phyloP scores from a whole-genome alignment of 2,888 invertebrate genomes.

The Andrena haemorrhoa region DNA sequence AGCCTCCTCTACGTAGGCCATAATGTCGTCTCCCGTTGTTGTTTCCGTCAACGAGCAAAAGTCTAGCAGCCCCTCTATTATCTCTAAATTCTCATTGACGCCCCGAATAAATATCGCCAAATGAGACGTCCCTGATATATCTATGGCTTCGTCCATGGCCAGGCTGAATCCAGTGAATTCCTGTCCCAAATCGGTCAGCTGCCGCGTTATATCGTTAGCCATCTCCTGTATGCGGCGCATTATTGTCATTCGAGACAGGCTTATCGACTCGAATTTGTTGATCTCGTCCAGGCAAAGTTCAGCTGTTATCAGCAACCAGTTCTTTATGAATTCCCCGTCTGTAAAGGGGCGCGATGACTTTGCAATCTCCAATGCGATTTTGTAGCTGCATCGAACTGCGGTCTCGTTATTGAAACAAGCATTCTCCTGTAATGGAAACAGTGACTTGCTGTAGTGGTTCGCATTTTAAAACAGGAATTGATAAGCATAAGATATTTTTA shows the following conservation, averaged over 20 bases:
- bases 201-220: slow-evolving; percentile 6
- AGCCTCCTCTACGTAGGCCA: slow-evolving; percentile 12
- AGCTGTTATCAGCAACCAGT: too few species aligned
- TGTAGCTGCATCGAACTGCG: slow-evolving; percentile 3
- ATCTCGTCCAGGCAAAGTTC: too few species aligned
- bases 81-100: neutral
- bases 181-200: neutral
- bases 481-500: too few species aligned
- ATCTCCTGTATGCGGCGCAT: slow-evolving; percentile 2
- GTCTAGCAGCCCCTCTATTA: slow-evolving; percentile 12
- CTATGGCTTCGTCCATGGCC: neutral
- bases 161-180: slow-evolving; percentile 3
- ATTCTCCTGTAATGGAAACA: too few species aligned
- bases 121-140: neutral
- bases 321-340: too few species aligned
- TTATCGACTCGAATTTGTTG: too few species aligned
- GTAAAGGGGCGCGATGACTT: neutral
- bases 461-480: too few species aligned
- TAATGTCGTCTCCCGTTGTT: neutral
- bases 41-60: neutral
- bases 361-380: slow-evolving; percentile 9
- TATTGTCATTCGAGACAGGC: too few species aligned
- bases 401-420: too few species aligned
- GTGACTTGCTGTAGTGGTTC: too few species aligned
- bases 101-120: neutral